Evolutionary conservation across 1,140 invertebrate genomes (phyloP).

Genomic region (Drosophila burlai): DNA sequence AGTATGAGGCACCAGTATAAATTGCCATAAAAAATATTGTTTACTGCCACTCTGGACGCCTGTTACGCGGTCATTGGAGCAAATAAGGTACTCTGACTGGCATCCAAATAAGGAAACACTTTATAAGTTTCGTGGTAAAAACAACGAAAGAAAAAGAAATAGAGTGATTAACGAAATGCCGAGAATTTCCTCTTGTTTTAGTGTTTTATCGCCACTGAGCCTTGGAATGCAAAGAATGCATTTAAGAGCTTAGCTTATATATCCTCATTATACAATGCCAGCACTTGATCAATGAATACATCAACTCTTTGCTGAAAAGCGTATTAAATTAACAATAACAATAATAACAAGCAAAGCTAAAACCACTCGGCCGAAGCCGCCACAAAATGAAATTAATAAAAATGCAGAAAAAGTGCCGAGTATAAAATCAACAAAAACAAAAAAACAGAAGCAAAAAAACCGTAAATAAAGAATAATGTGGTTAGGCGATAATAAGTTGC

Average conservation of each 20-base stretch:
- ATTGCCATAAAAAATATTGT: conserved; percentile 17
- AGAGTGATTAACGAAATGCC: conserved; percentile 7
- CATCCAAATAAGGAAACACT: conserved; percentile 6
- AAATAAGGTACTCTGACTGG: conserved; percentile 23
- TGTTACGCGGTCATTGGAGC: conserved; percentile 54
- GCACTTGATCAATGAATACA: conserved; percentile 5
- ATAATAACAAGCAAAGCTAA: conserved; percentile 8
- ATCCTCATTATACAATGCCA: background rate
- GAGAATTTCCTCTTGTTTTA: background rate
- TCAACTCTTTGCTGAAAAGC: conserved; percentile 10
- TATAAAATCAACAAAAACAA: conserved; percentile 20
- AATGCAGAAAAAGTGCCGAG: conserved; percentile 32
- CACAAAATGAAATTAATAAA: conserved; percentile 34
- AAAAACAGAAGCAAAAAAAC: conserved; percentile 5
- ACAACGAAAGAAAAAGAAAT: conserved; percentile 18
- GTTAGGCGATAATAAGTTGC: conserved; percentile 42
- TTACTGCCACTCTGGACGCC: conserved; percentile 32
- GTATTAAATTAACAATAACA: conserved; percentile 12
- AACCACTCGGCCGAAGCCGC: conserved; percentile 35
- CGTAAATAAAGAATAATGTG: conserved; percentile 25
- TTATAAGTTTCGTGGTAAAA: background rate
- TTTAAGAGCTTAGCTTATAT: background rate
- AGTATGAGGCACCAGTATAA: background rate
- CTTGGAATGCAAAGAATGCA: background rate
- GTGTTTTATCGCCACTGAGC: background rate